phyloP scores from a whole-genome alignment of 2,888 invertebrate genomes.

The Lordiphosa andalusiaca region DNA sequence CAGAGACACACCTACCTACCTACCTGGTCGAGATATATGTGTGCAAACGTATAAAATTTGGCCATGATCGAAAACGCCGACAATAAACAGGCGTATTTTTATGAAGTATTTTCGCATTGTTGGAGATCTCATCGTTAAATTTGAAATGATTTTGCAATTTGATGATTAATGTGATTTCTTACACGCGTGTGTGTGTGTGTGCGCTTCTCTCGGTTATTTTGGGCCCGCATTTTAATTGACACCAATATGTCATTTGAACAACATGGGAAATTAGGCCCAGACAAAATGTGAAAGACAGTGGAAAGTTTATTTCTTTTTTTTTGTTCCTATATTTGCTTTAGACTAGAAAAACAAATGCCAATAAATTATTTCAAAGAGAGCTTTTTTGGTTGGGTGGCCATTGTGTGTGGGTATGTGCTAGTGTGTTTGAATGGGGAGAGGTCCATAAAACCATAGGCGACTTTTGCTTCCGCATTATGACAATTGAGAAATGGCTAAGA shows the following conservation, averaged over 20 bases:
- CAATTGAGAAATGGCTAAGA: constrained; percentile 20
- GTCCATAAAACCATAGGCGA: constrained; percentile 21
- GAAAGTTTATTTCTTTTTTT: constrained; percentile 35
- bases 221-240: constrained; percentile 46
- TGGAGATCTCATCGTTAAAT: constrained; percentile 41
- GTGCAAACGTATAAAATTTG: constrained; percentile 47
- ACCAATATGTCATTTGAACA: constrained; percentile 55
- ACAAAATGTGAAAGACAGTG: constrained; percentile 24
- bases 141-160: constrained; percentile 61
- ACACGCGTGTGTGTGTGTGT: constrained; percentile 20
- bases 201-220: constrained; percentile 6
- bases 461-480: constrained; percentile 37
- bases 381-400: constrained; percentile 9
- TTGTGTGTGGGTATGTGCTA: background rate
- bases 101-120: constrained; percentile 19
- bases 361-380: constrained; percentile 36
- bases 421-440: constrained; percentile 12
- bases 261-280: constrained; percentile 30
- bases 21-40: constrained; percentile 14
- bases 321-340: constrained; percentile 15
- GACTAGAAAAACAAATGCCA: constrained; percentile 19
- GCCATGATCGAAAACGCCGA: constrained; percentile 64
- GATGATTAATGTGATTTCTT: constrained; percentile 53
- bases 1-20: constrained; percentile 40
- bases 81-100: constrained; percentile 24